A percentile compares a stretch with the other conserved stretches of the same genome.
Conservation (phyloP, 2,888 invertebrate genomes). For the Drosophila mayaguana region DNA sequence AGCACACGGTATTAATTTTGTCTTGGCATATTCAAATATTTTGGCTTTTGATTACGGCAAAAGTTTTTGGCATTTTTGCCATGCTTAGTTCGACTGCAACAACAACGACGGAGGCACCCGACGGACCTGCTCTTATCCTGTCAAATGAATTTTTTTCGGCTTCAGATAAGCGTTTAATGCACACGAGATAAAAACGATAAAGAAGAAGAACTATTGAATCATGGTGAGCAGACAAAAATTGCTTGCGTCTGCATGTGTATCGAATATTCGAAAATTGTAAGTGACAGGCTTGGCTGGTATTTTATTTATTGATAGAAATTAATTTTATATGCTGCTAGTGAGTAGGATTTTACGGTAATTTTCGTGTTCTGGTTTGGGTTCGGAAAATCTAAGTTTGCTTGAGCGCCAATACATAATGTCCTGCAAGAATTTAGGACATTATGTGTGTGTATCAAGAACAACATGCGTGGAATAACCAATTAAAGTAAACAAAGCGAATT, state of each 20-base stretch:
- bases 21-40: conserved; percentile 76
- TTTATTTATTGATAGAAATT: conserved; percentile 4
- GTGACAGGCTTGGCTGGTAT: neutral
- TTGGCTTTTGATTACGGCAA: conserved; percentile 75
- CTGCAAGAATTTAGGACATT: too few relatives aligned
- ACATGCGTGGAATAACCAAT: too few relatives aligned
- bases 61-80: conserved; percentile 65
- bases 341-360: neutral
- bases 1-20: conserved; percentile 65
- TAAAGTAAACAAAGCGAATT: too few relatives aligned
- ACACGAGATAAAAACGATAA: conserved; percentile 9
- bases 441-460: too few relatives aligned
- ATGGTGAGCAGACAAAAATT: conserved; percentile 1
- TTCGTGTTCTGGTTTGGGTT: neutral
- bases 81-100: conserved; percentile 23
- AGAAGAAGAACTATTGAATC: conserved; percentile 14
- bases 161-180: conserved; percentile 45
- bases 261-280: neutral
- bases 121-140: conserved; percentile 22
- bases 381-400: too few relatives aligned
- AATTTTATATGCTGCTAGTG: conserved; percentile 1
- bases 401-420: too few relatives aligned
- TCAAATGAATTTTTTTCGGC: conserved; percentile 54
- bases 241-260: neutral
- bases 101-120: neutral